Conservation (phyloP, 2,888 invertebrate genomes). For the Gari tellinella region DNA sequence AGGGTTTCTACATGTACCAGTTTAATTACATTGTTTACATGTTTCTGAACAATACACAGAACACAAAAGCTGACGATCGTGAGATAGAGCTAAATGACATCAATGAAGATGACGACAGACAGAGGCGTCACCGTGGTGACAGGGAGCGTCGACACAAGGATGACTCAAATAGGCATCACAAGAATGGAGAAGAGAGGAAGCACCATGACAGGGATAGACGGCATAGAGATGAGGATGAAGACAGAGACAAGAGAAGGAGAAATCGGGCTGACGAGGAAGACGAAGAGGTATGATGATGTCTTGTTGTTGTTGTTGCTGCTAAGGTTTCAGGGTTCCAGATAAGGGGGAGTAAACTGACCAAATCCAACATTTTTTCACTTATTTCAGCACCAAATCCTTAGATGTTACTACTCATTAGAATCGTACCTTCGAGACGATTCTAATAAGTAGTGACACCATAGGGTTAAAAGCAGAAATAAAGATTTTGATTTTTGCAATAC, state of each 20-base stretch:
- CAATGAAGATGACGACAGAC: constrained; percentile 32
- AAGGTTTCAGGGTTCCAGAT: too few species aligned
- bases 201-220: constrained; percentile 40
- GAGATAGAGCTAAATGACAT: constrained; percentile 36
- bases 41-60: constrained; percentile 21
- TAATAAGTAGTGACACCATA: too few species aligned
- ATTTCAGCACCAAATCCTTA: too few species aligned
- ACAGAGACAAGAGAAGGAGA: constrained; percentile 53
- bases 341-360: too few species aligned
- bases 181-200: constrained; percentile 35
- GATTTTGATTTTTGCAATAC: too few species aligned
- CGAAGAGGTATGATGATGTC: constrained; percentile 21
- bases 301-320: too few species aligned
- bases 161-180: constrained; percentile 33
- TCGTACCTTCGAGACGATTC: too few species aligned
- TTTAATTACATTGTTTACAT: not conserved
- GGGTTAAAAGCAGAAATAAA: too few species aligned
- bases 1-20: not conserved
- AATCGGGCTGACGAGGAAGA: constrained; percentile 58
- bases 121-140: constrained; percentile 40
- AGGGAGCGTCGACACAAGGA: constrained; percentile 46
- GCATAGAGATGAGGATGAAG: constrained; percentile 58
- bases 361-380: too few species aligned
- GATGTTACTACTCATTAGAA: too few species aligned
- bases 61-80: constrained; percentile 35